Percentiles rank a stretch among this genome's conserved stretches.
Evolutionary conservation across 2,113 vertebrate species (phyloP).

Genomic region (Hydrochoerus hydrochaeris): DNA sequence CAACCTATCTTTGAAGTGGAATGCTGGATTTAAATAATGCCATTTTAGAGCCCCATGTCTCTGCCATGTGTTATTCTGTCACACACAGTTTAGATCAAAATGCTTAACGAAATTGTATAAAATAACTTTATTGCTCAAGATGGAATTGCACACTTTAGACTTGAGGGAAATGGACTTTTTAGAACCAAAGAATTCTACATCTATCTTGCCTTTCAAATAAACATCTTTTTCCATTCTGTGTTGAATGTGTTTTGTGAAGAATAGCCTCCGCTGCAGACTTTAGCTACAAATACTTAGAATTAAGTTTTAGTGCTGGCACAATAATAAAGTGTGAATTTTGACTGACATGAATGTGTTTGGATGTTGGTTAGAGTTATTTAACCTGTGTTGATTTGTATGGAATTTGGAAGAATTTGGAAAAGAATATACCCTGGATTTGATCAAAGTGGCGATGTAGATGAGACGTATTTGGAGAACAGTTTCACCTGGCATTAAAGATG

Average conservation of each 20-base stretch:
- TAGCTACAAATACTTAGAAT: constrained; percentile 36
- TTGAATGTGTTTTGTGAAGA: constrained; percentile 20
- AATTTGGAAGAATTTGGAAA: background rate
- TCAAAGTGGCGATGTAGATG: background rate
- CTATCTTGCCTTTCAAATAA: constrained; percentile 56
- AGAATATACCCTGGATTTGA: background rate
- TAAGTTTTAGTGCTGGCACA: constrained; percentile 27
- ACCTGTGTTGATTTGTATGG: background rate
- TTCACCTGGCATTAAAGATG: background rate
- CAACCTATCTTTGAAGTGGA: constrained; percentile 35
- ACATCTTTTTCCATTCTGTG: background rate
- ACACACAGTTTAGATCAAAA: constrained; percentile 38
- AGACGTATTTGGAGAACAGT: background rate
- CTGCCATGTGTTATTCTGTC: constrained; percentile 45
- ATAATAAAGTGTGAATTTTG: constrained; percentile 67
- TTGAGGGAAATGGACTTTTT: constrained; percentile 9
- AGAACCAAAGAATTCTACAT: constrained; percentile 30
- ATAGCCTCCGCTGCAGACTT: background rate
- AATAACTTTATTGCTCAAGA: constrained; percentile 19
- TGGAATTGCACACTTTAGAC: constrained; percentile 20
- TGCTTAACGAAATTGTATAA: constrained; percentile 36
- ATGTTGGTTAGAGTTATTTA: constrained; percentile 6
- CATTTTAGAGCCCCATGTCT: background rate
- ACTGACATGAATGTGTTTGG: background rate
- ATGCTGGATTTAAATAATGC: constrained; percentile 34